These are phyloP conservation scores for Clarias pachynema DNA, from an alignment of 2,797 vertebrate species.

Conservation along the genomic window DNA sequence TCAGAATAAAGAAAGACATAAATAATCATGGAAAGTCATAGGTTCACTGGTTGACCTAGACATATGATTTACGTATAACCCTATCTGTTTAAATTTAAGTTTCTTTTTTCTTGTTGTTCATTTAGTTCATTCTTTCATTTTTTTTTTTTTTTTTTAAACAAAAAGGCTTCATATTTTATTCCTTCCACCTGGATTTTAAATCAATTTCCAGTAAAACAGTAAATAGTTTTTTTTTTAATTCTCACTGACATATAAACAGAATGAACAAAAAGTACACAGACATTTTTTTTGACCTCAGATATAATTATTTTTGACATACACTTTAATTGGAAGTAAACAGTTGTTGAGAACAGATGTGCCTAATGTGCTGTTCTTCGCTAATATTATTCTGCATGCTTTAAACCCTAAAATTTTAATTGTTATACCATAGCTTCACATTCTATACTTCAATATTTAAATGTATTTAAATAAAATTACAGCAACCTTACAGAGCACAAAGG, in stretches of 20 bases:
- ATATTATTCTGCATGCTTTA: constrained; percentile 8
- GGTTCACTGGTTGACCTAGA: not conserved
- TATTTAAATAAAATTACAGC: not conserved
- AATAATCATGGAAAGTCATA: not conserved
- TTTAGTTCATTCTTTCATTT: not conserved
- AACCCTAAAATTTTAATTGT: not conserved
- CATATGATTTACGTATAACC: not conserved
- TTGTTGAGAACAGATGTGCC: constrained; percentile 39
- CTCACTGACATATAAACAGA: not conserved
- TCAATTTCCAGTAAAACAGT: not conserved
- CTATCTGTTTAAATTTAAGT: not conserved
- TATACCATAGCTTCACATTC: not conserved
- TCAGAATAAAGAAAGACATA: not conserved
- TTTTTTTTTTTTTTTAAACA: not conserved
- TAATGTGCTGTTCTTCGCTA: constrained; percentile 49
- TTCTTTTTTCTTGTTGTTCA: not conserved
- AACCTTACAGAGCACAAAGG: not conserved
- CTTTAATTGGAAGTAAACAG: constrained; percentile 10
- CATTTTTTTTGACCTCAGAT: not conserved
- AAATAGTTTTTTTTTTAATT: not conserved
- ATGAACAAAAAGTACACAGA: not conserved
- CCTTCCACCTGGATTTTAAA: not conserved
- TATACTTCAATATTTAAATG: not conserved
- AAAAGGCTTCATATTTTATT: not conserved
- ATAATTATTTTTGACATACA: not conserved